Conservation (phyloP, 2,888 invertebrate species). For the Drosophila ezoana region DNA sequence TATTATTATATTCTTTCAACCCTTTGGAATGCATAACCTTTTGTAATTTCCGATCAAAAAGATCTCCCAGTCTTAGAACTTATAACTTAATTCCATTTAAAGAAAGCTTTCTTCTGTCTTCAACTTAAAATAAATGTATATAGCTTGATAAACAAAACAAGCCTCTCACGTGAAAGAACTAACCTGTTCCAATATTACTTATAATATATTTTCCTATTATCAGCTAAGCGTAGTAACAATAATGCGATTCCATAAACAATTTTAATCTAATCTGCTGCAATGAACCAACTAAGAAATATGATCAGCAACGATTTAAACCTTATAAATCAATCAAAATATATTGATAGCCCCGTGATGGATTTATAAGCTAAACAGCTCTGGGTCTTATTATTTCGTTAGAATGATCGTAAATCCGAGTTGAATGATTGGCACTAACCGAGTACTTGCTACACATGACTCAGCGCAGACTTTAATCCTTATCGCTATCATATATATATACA, state of each 20-base stretch:
- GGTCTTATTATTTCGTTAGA: constrained; percentile 6
- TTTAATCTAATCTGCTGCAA: constrained; percentile 55
- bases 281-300: constrained; percentile 39
- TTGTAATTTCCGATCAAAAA: too few species aligned
- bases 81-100: too few species aligned
- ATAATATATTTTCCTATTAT: constrained; percentile 10
- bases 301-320: constrained; percentile 65
- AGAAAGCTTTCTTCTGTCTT: too few species aligned
- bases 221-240: constrained; percentile 2
- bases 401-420: constrained; percentile 38
- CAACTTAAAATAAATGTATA: too few species aligned
- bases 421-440: constrained; percentile 24
- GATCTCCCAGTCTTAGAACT: too few species aligned
- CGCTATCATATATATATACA: constrained; percentile 7
- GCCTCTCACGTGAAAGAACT: constrained; percentile 28
- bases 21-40: too few species aligned
- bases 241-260: constrained; percentile 39
- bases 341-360: constrained; percentile 72
- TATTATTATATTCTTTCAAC: too few species aligned
- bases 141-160: not conserved
- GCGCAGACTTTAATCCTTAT: constrained; percentile 27
- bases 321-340: constrained; percentile 64
- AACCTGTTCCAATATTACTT: constrained; percentile 51
- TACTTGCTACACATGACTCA: constrained; percentile 31
- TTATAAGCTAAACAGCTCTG: constrained; percentile 39